Conservation (phyloP, 2,113 vertebrate genomes). For the Pyxicephalus adspersus region DNA sequence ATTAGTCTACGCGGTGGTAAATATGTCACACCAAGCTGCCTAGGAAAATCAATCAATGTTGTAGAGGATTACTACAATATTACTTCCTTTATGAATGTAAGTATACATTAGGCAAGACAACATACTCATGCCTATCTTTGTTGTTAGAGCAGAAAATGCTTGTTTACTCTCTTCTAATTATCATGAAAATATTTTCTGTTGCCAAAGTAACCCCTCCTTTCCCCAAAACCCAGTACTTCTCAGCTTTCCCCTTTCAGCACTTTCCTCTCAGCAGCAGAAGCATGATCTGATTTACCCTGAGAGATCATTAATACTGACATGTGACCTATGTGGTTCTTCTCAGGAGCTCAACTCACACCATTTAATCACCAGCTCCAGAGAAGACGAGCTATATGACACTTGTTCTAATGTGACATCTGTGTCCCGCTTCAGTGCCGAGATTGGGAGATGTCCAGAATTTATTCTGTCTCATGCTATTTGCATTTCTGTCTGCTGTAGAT, state of each 20-base stretch:
- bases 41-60: too few species aligned
- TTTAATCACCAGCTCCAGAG: slow-evolving; percentile 43
- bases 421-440: background rate
- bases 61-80: too few species aligned
- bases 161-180: too few species aligned
- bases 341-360: slow-evolving; percentile 37
- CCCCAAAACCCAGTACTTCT: background rate
- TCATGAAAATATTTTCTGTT: background rate
- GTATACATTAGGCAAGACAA: too few species aligned
- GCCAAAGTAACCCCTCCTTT: slow-evolving; percentile 5
- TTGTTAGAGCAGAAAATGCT: too few species aligned
- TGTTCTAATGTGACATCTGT: slow-evolving; percentile 47
- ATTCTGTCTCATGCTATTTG: slow-evolving; percentile 4
- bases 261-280: background rate
- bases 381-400: slow-evolving; percentile 25
- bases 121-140: too few species aligned
- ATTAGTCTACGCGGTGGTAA: too few species aligned
- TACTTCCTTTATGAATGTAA: too few species aligned
- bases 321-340: slow-evolving; percentile 38
- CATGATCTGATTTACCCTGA: slow-evolving; percentile 5
- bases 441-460: slow-evolving; percentile 22
- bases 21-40: too few species aligned
- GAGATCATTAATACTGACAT: slow-evolving; percentile 49
- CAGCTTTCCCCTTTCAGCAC: background rate
- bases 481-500: background rate